Percentiles rank a stretch among this genome's conserved stretches.
Conservation (phyloP, 2,888 invertebrate genomes). For the Chymomyza caudatula region DNA sequence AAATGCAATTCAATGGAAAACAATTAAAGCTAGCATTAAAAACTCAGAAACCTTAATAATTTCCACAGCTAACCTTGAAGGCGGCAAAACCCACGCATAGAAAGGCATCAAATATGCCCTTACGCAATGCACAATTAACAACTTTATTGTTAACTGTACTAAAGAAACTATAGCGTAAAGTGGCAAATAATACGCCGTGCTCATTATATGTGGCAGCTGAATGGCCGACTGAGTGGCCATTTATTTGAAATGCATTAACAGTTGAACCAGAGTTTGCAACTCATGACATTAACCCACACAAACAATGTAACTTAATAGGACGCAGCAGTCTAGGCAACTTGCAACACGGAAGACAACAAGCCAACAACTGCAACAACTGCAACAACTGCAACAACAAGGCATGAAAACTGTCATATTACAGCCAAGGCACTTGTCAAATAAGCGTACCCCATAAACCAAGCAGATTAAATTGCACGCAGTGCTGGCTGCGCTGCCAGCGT, state of each 20-base stretch:
- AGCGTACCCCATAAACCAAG: slow-evolving; percentile 19
- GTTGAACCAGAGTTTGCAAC: slow-evolving; percentile 25
- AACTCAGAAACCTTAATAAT: neutral
- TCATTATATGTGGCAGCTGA: neutral
- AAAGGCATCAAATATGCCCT: slow-evolving; percentile 41
- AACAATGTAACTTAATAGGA: slow-evolving; percentile 33
- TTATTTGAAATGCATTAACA: slow-evolving; percentile 37
- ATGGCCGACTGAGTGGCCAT: neutral
- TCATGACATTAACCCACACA: slow-evolving; percentile 42
- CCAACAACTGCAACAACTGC: slow-evolving; percentile 4
- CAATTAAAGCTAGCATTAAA: neutral
- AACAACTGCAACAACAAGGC: slow-evolving; percentile 17
- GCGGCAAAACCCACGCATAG: slow-evolving; percentile 48
- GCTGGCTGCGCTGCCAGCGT: slow-evolving; percentile 3
- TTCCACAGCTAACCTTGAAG: neutral
- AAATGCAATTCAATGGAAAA: slow-evolving; percentile 35
- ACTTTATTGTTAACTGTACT: slow-evolving; percentile 44
- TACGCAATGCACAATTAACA: slow-evolving; percentile 55
- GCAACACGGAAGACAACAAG: slow-evolving; percentile 47
- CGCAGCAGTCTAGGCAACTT: slow-evolving; percentile 10
- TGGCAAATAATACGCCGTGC: neutral
- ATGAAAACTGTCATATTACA: slow-evolving; percentile 8
- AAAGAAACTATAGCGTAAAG: neutral
- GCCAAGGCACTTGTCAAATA: slow-evolving; percentile 43
- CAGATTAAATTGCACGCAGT: slow-evolving; percentile 45